Conservation (phyloP, 2,888 invertebrate genomes). For the Pterobdella sp. region DNA sequence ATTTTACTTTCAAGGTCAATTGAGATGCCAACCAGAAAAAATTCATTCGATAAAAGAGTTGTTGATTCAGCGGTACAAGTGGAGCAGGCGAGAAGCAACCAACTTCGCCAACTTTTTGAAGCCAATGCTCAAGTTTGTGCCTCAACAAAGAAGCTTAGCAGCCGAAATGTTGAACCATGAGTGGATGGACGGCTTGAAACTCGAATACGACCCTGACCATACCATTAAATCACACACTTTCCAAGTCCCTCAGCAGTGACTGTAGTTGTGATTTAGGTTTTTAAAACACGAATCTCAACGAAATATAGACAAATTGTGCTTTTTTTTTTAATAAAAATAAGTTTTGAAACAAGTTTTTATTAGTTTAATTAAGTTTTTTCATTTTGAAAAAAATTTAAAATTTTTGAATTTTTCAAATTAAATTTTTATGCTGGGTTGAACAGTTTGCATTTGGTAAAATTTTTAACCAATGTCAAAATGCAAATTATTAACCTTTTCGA, state of each 20-base stretch:
- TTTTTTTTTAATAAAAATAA: not conserved
- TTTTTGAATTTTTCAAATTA: too few species aligned
- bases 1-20: constrained; percentile 8
- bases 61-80: constrained; percentile 29
- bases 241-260: not conserved
- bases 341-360: not conserved
- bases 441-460: too few species aligned
- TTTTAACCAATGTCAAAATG: too few species aligned
- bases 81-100: constrained; percentile 23
- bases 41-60: constrained; percentile 9
- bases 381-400: too few species aligned
- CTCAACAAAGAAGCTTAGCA: constrained; percentile 24
- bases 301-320: not conserved
- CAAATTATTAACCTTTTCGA: too few species aligned
- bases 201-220: not conserved
- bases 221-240: not conserved
- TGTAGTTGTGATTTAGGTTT: not conserved
- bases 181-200: constrained; percentile 26
- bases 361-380: too few species aligned
- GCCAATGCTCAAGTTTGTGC: constrained; percentile 31
- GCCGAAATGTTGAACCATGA: constrained; percentile 19
- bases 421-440: not conserved
- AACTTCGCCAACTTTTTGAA: constrained; percentile 26
- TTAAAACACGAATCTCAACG: not conserved
- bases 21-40: constrained; percentile 19